phyloP scores from a whole-genome alignment of 2,888 invertebrate genomes.

The Sepiola atlantica region DNA sequence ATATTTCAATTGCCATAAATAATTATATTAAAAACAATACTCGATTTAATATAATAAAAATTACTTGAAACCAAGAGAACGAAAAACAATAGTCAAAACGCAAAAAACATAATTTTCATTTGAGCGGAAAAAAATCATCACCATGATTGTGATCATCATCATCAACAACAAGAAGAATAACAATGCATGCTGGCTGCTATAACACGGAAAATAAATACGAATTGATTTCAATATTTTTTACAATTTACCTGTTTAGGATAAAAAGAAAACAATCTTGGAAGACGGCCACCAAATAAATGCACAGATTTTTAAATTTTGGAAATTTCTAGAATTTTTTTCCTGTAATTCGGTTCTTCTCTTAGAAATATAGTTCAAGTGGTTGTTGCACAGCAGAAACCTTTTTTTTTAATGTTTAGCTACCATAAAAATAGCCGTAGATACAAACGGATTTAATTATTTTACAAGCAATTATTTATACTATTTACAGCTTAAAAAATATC shows the following conservation, averaged over 20 bases:
- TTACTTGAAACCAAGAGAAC: not conserved
- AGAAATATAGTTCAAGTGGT: not conserved
- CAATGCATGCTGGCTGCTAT: not conserved
- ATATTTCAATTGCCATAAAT: too few relatives aligned
- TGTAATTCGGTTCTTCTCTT: not conserved
- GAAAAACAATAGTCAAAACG: not conserved
- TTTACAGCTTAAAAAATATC: not conserved
- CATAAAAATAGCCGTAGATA: not conserved
- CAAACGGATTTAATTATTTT: not conserved
- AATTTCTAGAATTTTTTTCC: slow-evolving; percentile 4
- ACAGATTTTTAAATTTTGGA: not conserved
- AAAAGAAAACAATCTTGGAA: not conserved
- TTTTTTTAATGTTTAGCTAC: not conserved
- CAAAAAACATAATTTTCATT: not conserved
- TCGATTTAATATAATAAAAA: too few relatives aligned
- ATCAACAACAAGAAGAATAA: not conserved
- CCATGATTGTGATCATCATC: too few relatives aligned
- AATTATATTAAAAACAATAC: too few relatives aligned
- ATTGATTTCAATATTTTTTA: not conserved
- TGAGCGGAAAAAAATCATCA: not conserved
- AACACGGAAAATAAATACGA: not conserved
- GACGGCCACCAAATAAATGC: not conserved
- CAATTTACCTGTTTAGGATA: slow-evolving; percentile 32
- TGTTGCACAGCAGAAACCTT: not conserved
- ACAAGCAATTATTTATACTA: not conserved